Conservation (phyloP, 2,797 vertebrate genomes). For the Phataginus tricuspis region DNA sequence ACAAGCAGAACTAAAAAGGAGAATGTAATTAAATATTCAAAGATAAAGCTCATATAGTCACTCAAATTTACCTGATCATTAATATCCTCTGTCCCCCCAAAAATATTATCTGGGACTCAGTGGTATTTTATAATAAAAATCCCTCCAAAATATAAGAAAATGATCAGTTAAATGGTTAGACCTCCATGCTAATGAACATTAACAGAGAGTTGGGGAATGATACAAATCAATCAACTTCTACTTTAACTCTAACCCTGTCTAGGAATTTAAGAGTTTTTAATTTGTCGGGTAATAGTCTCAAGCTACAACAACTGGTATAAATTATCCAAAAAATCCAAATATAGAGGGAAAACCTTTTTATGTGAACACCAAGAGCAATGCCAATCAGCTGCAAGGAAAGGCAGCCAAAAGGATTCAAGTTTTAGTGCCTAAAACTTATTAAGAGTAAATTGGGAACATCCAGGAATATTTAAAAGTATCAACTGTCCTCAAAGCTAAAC, state of each 20-base stretch:
- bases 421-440: background rate
- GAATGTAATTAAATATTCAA: conserved; percentile 34
- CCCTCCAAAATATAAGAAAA: conserved; percentile 18
- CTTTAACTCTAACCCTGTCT: background rate
- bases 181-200: conserved; percentile 13
- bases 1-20: conserved; percentile 18
- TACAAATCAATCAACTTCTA: conserved; percentile 20
- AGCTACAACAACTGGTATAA: conserved; percentile 18
- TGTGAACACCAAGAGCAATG: background rate
- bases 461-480: background rate
- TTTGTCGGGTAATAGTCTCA: conserved; percentile 6
- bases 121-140: conserved; percentile 55
- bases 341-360: conserved; percentile 29
- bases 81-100: background rate
- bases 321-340: background rate
- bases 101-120: background rate
- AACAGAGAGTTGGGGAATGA: background rate
- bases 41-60: background rate
- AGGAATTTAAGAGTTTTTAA: conserved; percentile 46
- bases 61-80: conserved; percentile 39
- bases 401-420: background rate
- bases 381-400: background rate
- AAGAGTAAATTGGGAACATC: background rate
- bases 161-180: background rate
- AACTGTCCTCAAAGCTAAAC: conserved; percentile 12